Base-by-base conservation (phyloP, 2,113 vertebrate genomes). In the Andinoacara biseriatus region DNA sequence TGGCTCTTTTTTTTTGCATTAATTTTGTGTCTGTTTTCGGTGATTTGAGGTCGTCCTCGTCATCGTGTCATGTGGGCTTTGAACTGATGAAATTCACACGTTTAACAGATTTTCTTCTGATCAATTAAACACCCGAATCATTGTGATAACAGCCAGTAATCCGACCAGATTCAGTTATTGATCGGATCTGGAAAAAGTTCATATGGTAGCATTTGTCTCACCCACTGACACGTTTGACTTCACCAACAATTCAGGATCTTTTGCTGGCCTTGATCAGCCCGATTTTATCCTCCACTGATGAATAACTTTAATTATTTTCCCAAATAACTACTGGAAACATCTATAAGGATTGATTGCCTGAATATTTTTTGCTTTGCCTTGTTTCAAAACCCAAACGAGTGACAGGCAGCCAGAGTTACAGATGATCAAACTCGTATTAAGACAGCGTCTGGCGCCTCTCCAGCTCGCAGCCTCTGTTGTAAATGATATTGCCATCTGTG, bases 401-500 rank as follows among this genome's bases (percentile, higher is more conserved):
- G 92, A 92, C 90, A 91, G 80, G 84, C 90, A 87, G 93, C 89
- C 90, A 93, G 83, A 94, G 90, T 93, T 94, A 83, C 93, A 93
- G 94, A 94, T 91, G 92, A 95, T 95, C 87, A 93, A 92, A 92
- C 84, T 89, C 76, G 46, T 92, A 86, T 95, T 92, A 92, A 90
- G 91, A 84, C 76, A 58, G 82, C 87, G 89, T 89, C 85, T 95
- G 95, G 94, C 93, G 18, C 40, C 29, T 80, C 85, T 95, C 93
- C 95, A 94, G 89, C 81, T 78, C 62, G 80, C 90, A 90, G 91
- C 88, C 83, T 91, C 87, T 65, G 75, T 86, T 90, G 79, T 94
- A 90, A 95, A 94, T 94, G 92, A 95, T 93, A 62, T 80, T 58
- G 82, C 94, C 95, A 95, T 95, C 95, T 95, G 95, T 88, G 93